Conservation (phyloP, 2,888 invertebrate genomes). For the Allolobophora icterica region DNA sequence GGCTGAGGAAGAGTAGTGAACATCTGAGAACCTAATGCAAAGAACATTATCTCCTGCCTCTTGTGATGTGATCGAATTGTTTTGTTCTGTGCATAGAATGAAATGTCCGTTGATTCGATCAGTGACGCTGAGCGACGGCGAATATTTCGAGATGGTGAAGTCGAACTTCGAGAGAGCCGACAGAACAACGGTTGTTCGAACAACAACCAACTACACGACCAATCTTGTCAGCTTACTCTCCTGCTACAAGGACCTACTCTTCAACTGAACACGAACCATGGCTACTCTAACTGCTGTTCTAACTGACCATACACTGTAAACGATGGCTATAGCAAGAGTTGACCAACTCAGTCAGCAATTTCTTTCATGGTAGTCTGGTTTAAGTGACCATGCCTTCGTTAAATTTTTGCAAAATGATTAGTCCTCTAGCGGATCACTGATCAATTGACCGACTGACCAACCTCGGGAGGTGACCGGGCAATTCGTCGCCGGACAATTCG, state of each 20-base stretch:
- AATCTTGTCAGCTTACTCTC: conserved; percentile 90
- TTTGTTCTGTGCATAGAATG: conserved; percentile 68
- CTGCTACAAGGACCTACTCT: conserved; percentile 92
- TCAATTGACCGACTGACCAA: not conserved
- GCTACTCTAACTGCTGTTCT: not conserved
- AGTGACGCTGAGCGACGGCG: conserved; percentile 94
- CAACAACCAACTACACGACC: conserved; percentile 92
- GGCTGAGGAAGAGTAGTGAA: too few relatives aligned
- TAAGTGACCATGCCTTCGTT: not conserved
- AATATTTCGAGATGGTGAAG: conserved; percentile 98
- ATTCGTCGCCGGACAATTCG: too few relatives aligned
- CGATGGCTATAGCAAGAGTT: not conserved
- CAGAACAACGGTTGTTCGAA: conserved; percentile 88
- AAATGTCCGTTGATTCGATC: conserved; percentile 91
- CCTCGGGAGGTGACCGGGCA: too few relatives aligned
- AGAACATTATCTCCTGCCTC: too few relatives aligned
- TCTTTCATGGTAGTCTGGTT: not conserved
- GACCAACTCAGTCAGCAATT: not conserved
- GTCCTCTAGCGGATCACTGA: not conserved
- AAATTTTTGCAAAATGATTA: not conserved
- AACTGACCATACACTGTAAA: not conserved
- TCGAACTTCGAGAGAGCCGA: conserved; percentile 99
- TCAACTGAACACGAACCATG: conserved; percentile 74
- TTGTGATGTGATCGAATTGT: not conserved
- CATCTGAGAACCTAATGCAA: too few relatives aligned